A percentile compares a stretch with the other conserved stretches of the same genome.
These are phyloP conservation scores for Chelon auratus DNA, from an alignment of 2,797 vertebrate species.

Conservation along the genomic window DNA sequence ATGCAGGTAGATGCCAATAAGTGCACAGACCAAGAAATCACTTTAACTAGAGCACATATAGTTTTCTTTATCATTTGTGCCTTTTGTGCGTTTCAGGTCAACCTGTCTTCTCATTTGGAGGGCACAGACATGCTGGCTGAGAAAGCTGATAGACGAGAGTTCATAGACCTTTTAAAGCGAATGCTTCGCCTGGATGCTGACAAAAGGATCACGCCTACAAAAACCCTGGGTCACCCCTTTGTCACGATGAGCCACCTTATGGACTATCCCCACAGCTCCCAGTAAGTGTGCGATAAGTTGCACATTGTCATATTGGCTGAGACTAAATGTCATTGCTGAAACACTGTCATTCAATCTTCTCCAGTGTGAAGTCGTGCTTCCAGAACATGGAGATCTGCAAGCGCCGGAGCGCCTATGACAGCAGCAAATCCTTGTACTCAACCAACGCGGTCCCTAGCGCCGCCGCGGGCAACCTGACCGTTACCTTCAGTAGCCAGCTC, in stretches of 20 bases:
- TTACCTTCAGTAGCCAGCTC: constrained; percentile 99
- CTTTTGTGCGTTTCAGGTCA: constrained; percentile 86
- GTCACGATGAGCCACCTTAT: constrained; percentile 97
- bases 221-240: constrained; percentile 96
- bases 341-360: not conserved
- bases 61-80: not conserved
- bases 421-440: constrained; percentile 94
- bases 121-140: constrained; percentile 99
- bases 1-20: constrained; percentile 87
- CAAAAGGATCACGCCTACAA: constrained; percentile 97
- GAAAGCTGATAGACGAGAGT: constrained; percentile 97
- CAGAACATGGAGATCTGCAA: constrained; percentile 99
- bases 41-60: not conserved
- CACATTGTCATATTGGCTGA: not conserved
- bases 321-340: not conserved
- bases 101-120: constrained; percentile 97
- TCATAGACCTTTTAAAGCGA: constrained; percentile 97
- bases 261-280: constrained; percentile 98
- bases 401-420: constrained; percentile 93
- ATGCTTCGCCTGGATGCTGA: constrained; percentile 99
- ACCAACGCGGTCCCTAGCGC: constrained; percentile 93
- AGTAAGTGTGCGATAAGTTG: constrained; percentile 82
- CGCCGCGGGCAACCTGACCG: constrained; percentile 97
- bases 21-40: not conserved
- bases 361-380: constrained; percentile 98